These are phyloP conservation scores for Perodicticus potto DNA, from an alignment of 2,797 vertebrate species.

Conservation along the genomic window DNA sequence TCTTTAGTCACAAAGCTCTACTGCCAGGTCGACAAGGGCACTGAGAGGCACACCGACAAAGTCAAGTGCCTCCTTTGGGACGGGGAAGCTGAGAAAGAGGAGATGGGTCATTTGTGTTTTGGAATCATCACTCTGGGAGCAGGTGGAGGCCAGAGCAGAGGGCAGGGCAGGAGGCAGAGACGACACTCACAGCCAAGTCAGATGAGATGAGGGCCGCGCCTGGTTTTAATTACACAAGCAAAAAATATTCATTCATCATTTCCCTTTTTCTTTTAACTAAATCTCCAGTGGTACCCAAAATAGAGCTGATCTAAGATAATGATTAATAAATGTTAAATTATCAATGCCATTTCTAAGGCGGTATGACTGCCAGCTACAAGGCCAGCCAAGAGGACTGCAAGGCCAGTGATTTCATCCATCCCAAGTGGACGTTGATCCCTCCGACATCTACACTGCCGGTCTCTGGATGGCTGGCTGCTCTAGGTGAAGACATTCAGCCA, in stretches of 20 bases:
- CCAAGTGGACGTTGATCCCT: not conserved
- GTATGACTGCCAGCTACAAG: not conserved
- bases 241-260: slow-evolving; percentile 44
- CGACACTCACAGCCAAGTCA: not conserved
- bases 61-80: not conserved
- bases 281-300: slow-evolving; percentile 52
- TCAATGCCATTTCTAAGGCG: slow-evolving; percentile 46
- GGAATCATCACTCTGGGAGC: not conserved
- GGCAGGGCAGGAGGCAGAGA: not conserved
- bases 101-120: not conserved
- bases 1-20: not conserved
- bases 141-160: slow-evolving; percentile 25
- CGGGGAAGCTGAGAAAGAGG: not conserved
- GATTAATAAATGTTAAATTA: slow-evolving; percentile 75
- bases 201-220: not conserved
- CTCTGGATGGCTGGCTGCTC: not conserved
- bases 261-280: slow-evolving; percentile 35
- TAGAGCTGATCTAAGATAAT: slow-evolving; percentile 59
- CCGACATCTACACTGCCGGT: not conserved
- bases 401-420: not conserved
- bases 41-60: not conserved
- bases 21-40: not conserved
- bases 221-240: slow-evolving; percentile 48
- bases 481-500: accelerated
- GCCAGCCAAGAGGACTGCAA: not conserved